Percentiles rank a stretch among this genome's conserved stretches.
phyloP scores from a whole-genome alignment of 2,797 vertebrate species.

The Sebastes umbrosus region DNA sequence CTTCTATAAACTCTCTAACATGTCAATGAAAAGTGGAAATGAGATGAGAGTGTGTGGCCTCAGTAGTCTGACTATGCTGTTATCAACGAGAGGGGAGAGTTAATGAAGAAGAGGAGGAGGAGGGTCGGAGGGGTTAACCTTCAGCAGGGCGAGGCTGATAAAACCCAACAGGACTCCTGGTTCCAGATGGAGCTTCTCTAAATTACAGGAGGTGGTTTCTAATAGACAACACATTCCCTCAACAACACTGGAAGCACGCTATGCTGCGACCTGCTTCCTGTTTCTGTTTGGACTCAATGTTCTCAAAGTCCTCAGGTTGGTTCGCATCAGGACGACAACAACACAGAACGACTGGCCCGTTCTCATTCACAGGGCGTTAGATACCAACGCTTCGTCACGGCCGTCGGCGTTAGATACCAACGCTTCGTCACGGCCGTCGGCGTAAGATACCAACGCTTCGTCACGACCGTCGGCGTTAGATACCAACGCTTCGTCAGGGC shows the following conservation, averaged over 20 bases:
- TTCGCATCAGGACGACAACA: not conserved
- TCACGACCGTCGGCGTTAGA: accelerated
- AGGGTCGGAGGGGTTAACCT: not conserved
- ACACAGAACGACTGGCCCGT: no score
- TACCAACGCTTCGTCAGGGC: accelerated
- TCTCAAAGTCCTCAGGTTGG: no score
- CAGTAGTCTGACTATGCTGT: not conserved
- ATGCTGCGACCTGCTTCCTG: no score
- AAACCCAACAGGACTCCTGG: not conserved
- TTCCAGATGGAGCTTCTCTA: slow-evolving; percentile 8
- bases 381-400: no score
- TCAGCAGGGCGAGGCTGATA: not conserved
- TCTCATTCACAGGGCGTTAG: no score
- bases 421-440: no score
- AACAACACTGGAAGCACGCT: not conserved
- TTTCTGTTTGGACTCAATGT: no score
- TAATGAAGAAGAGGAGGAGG: not conserved
- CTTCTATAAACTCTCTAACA: slow-evolving; percentile 53
- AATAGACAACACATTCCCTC: slow-evolving; percentile 16
- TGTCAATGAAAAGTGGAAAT: slow-evolving; percentile 68
- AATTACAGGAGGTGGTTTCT: slow-evolving; percentile 31
- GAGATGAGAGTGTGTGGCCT: slow-evolving; percentile 55
- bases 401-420: no score
- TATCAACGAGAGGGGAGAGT: not conserved
- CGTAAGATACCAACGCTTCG: no score